Evolutionary conservation across 2,113 vertebrate species (phyloP).

Genomic region (Dascyllus trimaculatus): DNA sequence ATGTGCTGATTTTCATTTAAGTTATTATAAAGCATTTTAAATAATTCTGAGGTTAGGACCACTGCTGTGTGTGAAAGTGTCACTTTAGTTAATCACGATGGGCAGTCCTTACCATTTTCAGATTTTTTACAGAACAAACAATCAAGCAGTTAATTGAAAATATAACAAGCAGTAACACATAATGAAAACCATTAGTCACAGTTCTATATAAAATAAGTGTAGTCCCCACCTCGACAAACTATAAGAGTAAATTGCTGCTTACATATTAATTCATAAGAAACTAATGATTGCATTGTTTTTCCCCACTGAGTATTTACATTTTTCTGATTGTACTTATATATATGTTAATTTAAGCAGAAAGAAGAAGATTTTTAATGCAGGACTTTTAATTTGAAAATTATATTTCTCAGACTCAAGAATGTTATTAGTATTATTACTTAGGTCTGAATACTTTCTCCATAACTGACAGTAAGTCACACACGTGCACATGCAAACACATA

Average conservation of each 20-base stretch:
- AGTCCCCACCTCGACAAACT: not conserved
- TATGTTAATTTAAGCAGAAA: not conserved
- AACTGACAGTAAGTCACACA: conserved; percentile 9
- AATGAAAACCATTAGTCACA: too few relatives aligned
- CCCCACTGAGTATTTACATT: too few relatives aligned
- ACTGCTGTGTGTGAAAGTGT: too few relatives aligned
- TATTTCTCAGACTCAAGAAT: not conserved
- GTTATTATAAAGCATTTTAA: not conserved
- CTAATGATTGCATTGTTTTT: too few relatives aligned
- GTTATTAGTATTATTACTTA: not conserved
- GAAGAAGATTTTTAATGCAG: not conserved
- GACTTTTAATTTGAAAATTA: not conserved
- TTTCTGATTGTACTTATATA: too few relatives aligned
- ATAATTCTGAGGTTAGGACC: not conserved
- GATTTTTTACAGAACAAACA: too few relatives aligned
- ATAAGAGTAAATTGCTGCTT: not conserved
- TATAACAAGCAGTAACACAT: too few relatives aligned
- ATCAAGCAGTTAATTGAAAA: too few relatives aligned
- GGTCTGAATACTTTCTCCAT: conserved; percentile 13
- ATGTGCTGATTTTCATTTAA: not conserved
- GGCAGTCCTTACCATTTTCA: too few relatives aligned
- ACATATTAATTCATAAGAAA: not conserved
- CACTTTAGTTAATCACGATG: too few relatives aligned
- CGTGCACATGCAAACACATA: conserved; percentile 34
- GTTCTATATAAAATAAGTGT: too few relatives aligned